Percentiles rank a stretch among this genome's conserved stretches.
These are phyloP conservation scores for Tenthredo distinguenda DNA, from an alignment of 2,888 invertebrate genomes.

Conservation along the genomic window DNA sequence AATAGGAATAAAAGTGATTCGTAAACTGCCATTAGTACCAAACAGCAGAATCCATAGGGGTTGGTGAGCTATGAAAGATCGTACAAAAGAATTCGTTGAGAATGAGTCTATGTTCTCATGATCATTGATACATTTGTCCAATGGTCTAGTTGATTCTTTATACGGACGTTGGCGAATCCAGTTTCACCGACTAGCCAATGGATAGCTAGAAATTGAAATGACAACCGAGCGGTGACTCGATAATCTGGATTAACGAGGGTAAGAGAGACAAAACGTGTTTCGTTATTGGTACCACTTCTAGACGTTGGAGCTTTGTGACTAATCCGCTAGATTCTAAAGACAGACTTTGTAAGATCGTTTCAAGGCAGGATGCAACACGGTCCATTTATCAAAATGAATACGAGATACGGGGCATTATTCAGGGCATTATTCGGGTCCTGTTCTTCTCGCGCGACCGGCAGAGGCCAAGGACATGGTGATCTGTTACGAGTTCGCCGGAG, in stretches of 20 bases:
- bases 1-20: background rate
- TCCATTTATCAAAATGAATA: slow-evolving; percentile 53
- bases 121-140: slow-evolving; percentile 7
- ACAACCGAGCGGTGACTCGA: slow-evolving; percentile 7
- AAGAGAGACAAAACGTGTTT: slow-evolving; percentile 51
- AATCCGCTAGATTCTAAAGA: slow-evolving; percentile 51
- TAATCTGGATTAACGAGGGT: slow-evolving; percentile 51
- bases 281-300: slow-evolving; percentile 48
- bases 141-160: background rate
- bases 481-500: slow-evolving; percentile 45
- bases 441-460: slow-evolving; percentile 44
- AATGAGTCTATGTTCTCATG: background rate
- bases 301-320: slow-evolving; percentile 48
- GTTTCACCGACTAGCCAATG: slow-evolving; percentile 20
- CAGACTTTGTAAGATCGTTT: slow-evolving; percentile 50
- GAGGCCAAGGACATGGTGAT: slow-evolving; percentile 48
- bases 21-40: background rate
- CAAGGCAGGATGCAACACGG: slow-evolving; percentile 47
- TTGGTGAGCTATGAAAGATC: background rate
- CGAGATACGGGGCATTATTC: slow-evolving; percentile 50
- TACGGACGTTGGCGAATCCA: slow-evolving; percentile 20
- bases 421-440: slow-evolving; percentile 46
- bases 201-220: background rate
- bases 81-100: background rate
- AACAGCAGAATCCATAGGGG: background rate